A percentile compares a stretch with the other conserved stretches of the same genome.
These are phyloP conservation scores for Heliothis virescens DNA, from an alignment of 1,140 invertebrate species.

Conservation along the genomic window DNA sequence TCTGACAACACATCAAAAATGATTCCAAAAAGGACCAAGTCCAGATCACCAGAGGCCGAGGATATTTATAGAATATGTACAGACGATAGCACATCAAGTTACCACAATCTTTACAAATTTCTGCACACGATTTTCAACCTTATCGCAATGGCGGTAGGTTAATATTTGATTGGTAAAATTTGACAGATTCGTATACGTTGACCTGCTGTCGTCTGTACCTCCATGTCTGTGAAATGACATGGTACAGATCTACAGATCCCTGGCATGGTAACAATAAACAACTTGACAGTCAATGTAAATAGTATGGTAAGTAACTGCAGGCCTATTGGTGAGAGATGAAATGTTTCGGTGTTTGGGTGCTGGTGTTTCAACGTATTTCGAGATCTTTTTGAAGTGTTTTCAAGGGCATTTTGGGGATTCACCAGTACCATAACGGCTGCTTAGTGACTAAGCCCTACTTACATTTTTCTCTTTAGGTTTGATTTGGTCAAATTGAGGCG, in stretches of 20 bases:
- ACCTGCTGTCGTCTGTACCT: too few species aligned
- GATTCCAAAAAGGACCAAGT: background rate
- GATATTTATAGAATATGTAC: conserved; percentile 50
- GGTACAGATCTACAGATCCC: conserved; percentile 51
- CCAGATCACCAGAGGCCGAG: background rate
- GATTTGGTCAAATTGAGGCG: too few species aligned
- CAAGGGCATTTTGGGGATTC: background rate
- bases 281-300: conserved; percentile 56
- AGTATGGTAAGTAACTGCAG: conserved; percentile 45
- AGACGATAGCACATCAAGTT: too few species aligned
- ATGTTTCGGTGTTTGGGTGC: conserved; percentile 35
- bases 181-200: too few species aligned
- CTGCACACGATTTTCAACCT: too few species aligned
- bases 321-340: conserved; percentile 16
- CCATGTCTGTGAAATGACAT: conserved; percentile 51
- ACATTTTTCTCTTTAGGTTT: too few species aligned
- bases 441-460: too few species aligned
- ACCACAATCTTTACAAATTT: too few species aligned
- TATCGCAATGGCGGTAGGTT: too few species aligned
- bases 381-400: conserved; percentile 7
- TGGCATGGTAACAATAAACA: conserved; percentile 56
- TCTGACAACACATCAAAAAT: background rate
- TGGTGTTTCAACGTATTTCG: background rate
- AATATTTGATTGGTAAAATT: too few species aligned
- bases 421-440: too few species aligned